Conservation (phyloP, 2,888 invertebrate genomes). For the Hedya salicella region DNA sequence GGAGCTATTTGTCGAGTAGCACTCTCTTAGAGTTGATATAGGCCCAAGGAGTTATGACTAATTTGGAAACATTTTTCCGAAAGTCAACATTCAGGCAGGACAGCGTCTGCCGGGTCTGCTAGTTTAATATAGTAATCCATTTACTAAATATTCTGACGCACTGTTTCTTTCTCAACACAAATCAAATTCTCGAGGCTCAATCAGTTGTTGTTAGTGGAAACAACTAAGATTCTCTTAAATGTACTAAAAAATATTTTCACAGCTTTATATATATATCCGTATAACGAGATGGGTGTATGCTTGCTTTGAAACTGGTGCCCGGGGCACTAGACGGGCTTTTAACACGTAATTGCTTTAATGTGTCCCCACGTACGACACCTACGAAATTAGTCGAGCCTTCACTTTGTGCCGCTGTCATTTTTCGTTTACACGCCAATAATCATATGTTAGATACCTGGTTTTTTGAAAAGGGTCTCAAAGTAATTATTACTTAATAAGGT, state of each 20-base stretch:
- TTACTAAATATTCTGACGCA: too few relatives aligned
- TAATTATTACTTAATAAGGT: neutral
- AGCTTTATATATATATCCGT: slow-evolving; percentile 48
- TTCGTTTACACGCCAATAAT: slow-evolving; percentile 29
- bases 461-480: slow-evolving; percentile 18
- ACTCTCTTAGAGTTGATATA: too few relatives aligned
- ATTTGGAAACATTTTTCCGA: too few relatives aligned
- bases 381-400: slow-evolving; percentile 67
- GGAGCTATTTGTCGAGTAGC: too few relatives aligned
- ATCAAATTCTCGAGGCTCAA: too few relatives aligned
- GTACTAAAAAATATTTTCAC: slow-evolving; percentile 25
- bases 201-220: too few relatives aligned
- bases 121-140: too few relatives aligned
- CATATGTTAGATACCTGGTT: slow-evolving; percentile 14
- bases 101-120: too few relatives aligned
- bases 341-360: slow-evolving; percentile 81
- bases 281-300: slow-evolving; percentile 51
- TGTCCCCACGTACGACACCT: slow-evolving; percentile 72
- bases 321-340: slow-evolving; percentile 75
- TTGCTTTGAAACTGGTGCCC: slow-evolving; percentile 67
- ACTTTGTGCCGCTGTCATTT: slow-evolving; percentile 53
- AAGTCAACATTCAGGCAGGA: too few relatives aligned
- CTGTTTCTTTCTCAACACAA: too few relatives aligned
- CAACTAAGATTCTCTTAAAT: too few relatives aligned
- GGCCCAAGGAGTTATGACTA: too few relatives aligned